Percentiles rank a stretch among this genome's conserved stretches.
phyloP scores from a whole-genome alignment of 2,888 invertebrate species.

The Ophion ventricosus region DNA sequence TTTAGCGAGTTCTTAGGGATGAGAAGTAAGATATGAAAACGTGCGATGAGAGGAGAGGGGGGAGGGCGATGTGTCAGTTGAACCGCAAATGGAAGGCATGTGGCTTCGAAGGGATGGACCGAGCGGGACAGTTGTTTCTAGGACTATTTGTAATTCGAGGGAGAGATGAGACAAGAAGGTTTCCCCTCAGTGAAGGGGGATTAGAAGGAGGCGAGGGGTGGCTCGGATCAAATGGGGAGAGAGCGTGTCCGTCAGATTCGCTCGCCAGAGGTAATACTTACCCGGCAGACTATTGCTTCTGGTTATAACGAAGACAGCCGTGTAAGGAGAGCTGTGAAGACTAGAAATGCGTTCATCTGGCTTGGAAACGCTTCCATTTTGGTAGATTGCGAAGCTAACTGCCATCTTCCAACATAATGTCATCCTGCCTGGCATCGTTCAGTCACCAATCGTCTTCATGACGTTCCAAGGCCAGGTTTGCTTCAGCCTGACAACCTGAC shows the following conservation, averaged over 20 bases:
- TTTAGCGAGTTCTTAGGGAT: conserved; percentile 5
- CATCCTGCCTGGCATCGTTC: too few relatives aligned
- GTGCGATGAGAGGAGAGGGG: not conserved
- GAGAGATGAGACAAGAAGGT: not conserved
- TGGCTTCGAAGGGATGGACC: not conserved
- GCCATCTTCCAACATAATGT: too few relatives aligned
- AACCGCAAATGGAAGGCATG: not conserved
- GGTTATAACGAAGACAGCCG: too few relatives aligned
- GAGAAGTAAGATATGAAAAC: not conserved
- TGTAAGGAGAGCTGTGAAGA: too few relatives aligned
- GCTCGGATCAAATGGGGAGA: not conserved
- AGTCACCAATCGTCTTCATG: too few relatives aligned
- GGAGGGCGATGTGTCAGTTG: not conserved
- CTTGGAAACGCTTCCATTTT: too few relatives aligned
- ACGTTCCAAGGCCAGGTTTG: too few relatives aligned
- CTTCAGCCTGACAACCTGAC: too few relatives aligned
- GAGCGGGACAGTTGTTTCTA: conserved; percentile 12
- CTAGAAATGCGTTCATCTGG: too few relatives aligned
- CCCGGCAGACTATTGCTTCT: too few relatives aligned
- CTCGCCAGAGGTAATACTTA: not conserved
- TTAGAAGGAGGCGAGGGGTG: not conserved
- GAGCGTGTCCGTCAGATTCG: not conserved
- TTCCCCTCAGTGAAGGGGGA: not conserved
- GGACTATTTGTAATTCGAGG: conserved; percentile 2
- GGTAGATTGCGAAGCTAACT: too few relatives aligned